Conservation (phyloP, 2,113 vertebrate species). For the Bujurquina vittata region DNA sequence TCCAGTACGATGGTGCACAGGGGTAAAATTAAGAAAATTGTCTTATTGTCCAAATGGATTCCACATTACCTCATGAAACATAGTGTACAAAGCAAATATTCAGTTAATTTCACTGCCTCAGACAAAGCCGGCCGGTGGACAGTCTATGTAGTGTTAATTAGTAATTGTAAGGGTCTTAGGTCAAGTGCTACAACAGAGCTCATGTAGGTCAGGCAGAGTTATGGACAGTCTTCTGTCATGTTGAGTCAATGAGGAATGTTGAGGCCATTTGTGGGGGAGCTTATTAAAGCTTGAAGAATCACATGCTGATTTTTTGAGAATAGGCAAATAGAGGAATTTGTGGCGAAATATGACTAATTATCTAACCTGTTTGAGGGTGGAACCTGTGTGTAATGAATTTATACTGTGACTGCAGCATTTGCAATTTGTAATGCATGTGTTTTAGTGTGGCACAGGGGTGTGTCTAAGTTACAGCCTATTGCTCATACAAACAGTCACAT, state of each 20-base stretch:
- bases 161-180: background rate
- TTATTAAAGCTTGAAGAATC: background rate
- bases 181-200: background rate
- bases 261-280: background rate
- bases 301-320: background rate
- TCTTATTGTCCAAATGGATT: background rate
- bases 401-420: slow-evolving; percentile 16
- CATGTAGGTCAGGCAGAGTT: background rate
- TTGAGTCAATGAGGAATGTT: slow-evolving; percentile 5
- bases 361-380: background rate
- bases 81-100: background rate
- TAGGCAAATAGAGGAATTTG: background rate
- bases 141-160: background rate
- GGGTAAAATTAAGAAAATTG: background rate
- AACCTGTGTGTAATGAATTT: background rate
- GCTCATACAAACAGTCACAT: slow-evolving; percentile 39
- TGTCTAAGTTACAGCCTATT: slow-evolving; percentile 35
- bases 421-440: slow-evolving; percentile 27
- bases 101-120: background rate
- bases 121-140: background rate
- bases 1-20: background rate
- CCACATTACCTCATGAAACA: background rate
- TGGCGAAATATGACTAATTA: background rate
- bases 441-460: slow-evolving; percentile 35
- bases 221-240: background rate